phyloP scores from a whole-genome alignment of 53 echinoderm and acorn worm species.

The Crossaster papposus region DNA sequence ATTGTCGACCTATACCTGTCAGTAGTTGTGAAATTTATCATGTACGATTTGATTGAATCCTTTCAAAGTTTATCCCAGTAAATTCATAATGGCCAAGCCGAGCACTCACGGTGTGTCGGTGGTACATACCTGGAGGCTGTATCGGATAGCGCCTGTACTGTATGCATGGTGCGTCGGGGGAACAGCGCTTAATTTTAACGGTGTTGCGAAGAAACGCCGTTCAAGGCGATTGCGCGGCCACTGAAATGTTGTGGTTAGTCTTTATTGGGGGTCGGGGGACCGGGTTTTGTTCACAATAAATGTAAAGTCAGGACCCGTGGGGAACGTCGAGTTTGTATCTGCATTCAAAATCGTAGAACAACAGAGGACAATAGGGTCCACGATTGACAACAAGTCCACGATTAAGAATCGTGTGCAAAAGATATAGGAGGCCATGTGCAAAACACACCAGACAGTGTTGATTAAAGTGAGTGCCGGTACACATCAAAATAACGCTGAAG shows the following conservation, averaged over 20 bases:
- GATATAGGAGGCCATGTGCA: too few relatives aligned
- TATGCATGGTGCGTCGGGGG: background rate
- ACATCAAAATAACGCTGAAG: background rate
- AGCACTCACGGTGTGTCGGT: background rate
- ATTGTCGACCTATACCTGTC: background rate
- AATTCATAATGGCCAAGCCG: background rate
- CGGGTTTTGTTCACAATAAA: too few relatives aligned
- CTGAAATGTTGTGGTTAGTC: background rate
- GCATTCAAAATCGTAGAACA: too few relatives aligned
- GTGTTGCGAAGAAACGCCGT: background rate
- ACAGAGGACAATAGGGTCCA: too few relatives aligned
- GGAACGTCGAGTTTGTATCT: too few relatives aligned
- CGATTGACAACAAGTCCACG: too few relatives aligned
- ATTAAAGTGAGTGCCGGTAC: too few relatives aligned
- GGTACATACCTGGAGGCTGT: background rate
- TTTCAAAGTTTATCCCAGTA: background rate
- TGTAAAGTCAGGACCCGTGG: too few relatives aligned
- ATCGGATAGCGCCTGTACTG: too few relatives aligned
- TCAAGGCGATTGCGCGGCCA: background rate
- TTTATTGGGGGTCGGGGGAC: too few relatives aligned
- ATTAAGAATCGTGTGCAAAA: too few relatives aligned
- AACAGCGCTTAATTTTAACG: background rate
- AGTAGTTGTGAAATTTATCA: background rate
- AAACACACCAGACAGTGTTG: too few relatives aligned
- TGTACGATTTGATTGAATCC: background rate